These are phyloP conservation scores for Eremophila alpestris DNA, from an alignment of 2,797 vertebrate genomes.

Conservation along the genomic window DNA sequence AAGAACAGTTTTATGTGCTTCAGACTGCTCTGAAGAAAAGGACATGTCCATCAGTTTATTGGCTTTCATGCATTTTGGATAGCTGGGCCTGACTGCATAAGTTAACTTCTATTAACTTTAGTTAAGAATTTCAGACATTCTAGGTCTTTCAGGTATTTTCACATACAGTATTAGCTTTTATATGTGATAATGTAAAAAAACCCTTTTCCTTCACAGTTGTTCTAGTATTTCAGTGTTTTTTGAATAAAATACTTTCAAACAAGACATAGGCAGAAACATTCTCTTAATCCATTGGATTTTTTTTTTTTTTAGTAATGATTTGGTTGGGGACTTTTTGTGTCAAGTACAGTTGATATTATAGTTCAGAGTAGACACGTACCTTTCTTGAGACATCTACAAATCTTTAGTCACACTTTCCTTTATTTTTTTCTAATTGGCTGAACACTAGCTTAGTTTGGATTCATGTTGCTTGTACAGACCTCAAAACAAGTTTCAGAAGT, in stretches of 20 bases:
- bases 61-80: not conserved
- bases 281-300: not conserved
- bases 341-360: not conserved
- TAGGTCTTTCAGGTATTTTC: not conserved
- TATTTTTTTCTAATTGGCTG: conserved; percentile 36
- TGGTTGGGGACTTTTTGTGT: not conserved
- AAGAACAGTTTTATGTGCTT: not conserved
- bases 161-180: not conserved
- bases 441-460: conserved; percentile 47
- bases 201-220: not conserved
- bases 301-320: not conserved
- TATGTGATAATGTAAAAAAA: not conserved
- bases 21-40: not conserved
- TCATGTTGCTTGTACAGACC: not conserved
- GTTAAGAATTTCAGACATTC: not conserved
- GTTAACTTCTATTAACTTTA: not conserved
- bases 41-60: not conserved
- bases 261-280: not conserved
- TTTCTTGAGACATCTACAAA: conserved; percentile 25
- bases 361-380: not conserved
- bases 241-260: not conserved
- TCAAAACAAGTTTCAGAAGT: conserved; percentile 49
- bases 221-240: not conserved
- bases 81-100: not conserved
- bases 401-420: conserved; percentile 41